phyloP scores from a whole-genome alignment of 2,888 invertebrate species.

The Flexamia atlantica region DNA sequence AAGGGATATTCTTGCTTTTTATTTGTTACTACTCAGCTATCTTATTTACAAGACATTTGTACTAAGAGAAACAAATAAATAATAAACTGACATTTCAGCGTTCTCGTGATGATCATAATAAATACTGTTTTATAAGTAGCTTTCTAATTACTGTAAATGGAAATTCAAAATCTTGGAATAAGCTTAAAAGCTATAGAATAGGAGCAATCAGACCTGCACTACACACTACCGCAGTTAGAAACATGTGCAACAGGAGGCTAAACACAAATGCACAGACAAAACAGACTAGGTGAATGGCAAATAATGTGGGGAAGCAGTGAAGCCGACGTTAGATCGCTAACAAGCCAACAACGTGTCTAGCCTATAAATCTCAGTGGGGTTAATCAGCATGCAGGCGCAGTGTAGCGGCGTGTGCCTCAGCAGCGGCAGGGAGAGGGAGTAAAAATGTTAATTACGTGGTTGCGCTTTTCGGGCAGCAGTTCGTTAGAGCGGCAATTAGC shows the following conservation, averaged over 20 bases:
- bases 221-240: no score
- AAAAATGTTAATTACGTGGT: slow-evolving; percentile 61
- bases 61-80: no score
- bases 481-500: slow-evolving; percentile 59
- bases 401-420: slow-evolving; percentile 29
- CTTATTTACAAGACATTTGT: no score
- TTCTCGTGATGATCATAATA: no score
- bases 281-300: background rate
- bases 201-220: no score
- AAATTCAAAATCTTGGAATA: no score
- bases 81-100: no score
- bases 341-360: slow-evolving; percentile 44
- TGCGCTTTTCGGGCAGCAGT: slow-evolving; percentile 58
- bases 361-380: slow-evolving; percentile 38
- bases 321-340: slow-evolving; percentile 32
- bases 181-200: no score
- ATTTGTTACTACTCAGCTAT: no score
- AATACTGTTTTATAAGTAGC: no score
- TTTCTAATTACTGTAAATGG: no score
- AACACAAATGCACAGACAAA: background rate
- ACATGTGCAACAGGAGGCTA: background rate
- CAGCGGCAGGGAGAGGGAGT: slow-evolving; percentile 13
- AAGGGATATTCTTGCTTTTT: no score
- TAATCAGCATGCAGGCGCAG: slow-evolving; percentile 48
- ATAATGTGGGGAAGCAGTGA: background rate